A percentile compares a stretch with the other conserved stretches of the same genome.
These are phyloP conservation scores for Apostichopus leukothele DNA, from an alignment of 53 echinoderm and acorn worm genomes.

Conservation along the genomic window DNA sequence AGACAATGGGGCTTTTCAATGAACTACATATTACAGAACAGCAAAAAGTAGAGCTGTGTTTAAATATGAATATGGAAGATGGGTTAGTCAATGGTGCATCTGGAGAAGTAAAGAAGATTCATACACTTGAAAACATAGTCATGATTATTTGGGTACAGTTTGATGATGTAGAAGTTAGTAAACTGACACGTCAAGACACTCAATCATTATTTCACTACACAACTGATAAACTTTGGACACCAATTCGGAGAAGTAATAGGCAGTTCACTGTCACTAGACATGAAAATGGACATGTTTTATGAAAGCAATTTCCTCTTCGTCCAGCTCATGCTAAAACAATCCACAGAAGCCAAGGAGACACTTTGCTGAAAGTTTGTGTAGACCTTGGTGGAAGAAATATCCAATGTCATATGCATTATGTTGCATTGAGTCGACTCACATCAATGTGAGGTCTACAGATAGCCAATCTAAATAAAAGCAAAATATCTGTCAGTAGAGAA, in stretches of 20 bases:
- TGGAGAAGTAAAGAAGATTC: not conserved
- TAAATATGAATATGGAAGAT: constrained; percentile 9
- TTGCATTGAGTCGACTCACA: constrained; percentile 51
- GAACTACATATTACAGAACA: not conserved
- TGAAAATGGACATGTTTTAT: not conserved
- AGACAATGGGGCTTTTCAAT: constrained; percentile 11
- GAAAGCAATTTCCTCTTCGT: constrained; percentile 17
- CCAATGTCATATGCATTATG: constrained; percentile 33
- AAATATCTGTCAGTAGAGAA: constrained; percentile 25
- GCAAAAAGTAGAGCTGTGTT: constrained; percentile 2
- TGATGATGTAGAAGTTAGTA: constrained; percentile 14
- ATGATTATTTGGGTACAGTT: constrained; percentile 22
- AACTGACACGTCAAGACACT: not conserved
- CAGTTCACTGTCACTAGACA: constrained; percentile 1
- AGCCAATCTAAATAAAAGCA: not conserved
- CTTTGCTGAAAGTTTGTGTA: not conserved
- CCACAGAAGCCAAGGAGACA: constrained; percentile 25
- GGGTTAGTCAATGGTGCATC: constrained; percentile 17
- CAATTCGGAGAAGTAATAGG: not conserved
- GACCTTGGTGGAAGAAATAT: not conserved
- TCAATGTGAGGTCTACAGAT: constrained; percentile 25
- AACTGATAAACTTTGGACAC: constrained; percentile 1
- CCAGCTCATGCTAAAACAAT: constrained; percentile 17
- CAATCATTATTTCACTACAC: not conserved
- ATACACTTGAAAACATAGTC: constrained; percentile 3